Evolutionary conservation across 1,140 invertebrate species (phyloP), one percentile per base, ranked within the genome.

Genomic region (Samia ricini): DNA sequence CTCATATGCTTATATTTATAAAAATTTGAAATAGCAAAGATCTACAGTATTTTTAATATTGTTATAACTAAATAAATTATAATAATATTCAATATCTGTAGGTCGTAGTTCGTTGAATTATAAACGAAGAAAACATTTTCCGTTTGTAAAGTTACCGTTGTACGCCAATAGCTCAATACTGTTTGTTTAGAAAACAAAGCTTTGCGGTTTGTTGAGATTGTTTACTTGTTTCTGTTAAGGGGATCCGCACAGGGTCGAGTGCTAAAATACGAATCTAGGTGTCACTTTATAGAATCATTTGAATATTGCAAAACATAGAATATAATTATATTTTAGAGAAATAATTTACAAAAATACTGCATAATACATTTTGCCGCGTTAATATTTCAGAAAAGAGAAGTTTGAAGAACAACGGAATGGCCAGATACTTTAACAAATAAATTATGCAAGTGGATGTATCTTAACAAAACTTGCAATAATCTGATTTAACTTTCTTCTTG

Each of bases 201-300:
- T 24, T 23, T 24, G 52, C 21, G 52, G 52, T 24, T 55, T 55
- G 22, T 19, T 24, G 24, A 55, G 24, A 23, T 22, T 55, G 24
- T 55, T 55, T 55, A 23, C 52, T 55, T 55, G 52, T 55, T 55
- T 55, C 21, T n/a, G 6, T 55, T 55, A 55, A 55, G 52, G 52
- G 20, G 15, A 42, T 42, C 33, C 33, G n/a, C 33, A 42, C 10
- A 4, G 33, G 10, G 4, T 4, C 3, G 26, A 26, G 26, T 26
- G 4, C 0, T 42, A 42, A 2, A 42, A 42, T 15, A 15, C 4
- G 4, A 42, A 42, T 42, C 10, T 42, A 42, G 7, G 12, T 12
- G 33, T 7, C n/a, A 42, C n/a, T 42, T 42, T 15, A 15, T 12
- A 15, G 4, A 1, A 3, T 42, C n/a, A 42, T 10, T 42, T 12